phyloP scores from a whole-genome alignment of 2,888 invertebrate species.

The Tholera decimalis region DNA sequence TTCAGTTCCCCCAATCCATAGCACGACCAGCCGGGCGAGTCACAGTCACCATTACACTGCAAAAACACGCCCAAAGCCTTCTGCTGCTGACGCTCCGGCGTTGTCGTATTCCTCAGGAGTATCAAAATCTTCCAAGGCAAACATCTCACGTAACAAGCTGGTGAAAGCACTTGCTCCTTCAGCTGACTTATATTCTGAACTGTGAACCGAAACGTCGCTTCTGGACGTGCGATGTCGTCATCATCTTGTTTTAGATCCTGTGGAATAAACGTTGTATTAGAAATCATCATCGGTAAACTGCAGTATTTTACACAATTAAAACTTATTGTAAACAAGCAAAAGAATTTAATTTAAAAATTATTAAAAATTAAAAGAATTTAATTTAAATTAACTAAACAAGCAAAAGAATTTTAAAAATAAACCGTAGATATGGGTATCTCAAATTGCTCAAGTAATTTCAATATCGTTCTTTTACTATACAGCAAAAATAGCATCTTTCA shows the following conservation, averaged over 20 bases:
- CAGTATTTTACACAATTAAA: background rate
- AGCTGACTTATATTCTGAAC: slow-evolving; percentile 97
- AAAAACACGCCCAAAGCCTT: slow-evolving; percentile 96
- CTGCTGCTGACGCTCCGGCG: slow-evolving; percentile 94
- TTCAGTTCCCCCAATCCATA: slow-evolving; percentile 98
- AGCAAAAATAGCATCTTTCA: background rate
- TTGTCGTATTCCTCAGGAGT: slow-evolving; percentile 95
- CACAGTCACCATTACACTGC: slow-evolving; percentile 99
- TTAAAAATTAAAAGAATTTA: no score
- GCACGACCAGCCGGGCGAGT: slow-evolving; percentile 99
- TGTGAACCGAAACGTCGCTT: slow-evolving; percentile 97
- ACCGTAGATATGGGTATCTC: background rate
- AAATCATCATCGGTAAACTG: background rate
- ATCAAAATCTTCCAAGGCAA: slow-evolving; percentile 99
- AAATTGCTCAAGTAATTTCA: background rate
- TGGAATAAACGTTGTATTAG: slow-evolving; percentile 12
- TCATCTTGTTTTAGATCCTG: slow-evolving; percentile 91
- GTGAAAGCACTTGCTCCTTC: slow-evolving; percentile 96
- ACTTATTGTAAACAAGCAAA: background rate
- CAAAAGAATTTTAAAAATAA: background rate
- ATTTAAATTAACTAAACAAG: background rate
- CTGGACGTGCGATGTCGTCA: slow-evolving; percentile 96
- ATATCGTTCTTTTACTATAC: background rate
- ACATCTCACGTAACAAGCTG: slow-evolving; percentile 97
- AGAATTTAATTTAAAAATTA: background rate